A percentile compares a stretch with the other conserved stretches of the same genome.
Evolutionary conservation across 1,140 invertebrate genomes (phyloP).

Genomic region (Varroa destructor): DNA sequence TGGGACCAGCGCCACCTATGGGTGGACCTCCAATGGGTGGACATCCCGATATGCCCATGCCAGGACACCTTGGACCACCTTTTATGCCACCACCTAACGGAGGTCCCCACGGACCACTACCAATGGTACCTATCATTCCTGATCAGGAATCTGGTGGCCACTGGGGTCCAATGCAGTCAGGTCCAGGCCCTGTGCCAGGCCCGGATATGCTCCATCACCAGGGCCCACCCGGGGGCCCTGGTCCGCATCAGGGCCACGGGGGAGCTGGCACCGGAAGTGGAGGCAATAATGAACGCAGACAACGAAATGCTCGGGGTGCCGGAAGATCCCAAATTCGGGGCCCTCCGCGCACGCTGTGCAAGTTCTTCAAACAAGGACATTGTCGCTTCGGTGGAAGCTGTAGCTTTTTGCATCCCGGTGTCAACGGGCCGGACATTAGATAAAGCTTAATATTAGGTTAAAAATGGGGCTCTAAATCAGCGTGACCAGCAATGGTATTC

Average conservation of each 20-base stretch:
- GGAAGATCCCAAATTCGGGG: background rate
- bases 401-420: slow-evolving; percentile 57
- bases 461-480: no score
- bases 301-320: slow-evolving; percentile 8
- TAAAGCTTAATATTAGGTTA: background rate
- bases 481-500: no score
- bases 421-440: slow-evolving; percentile 33
- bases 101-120: slow-evolving; percentile 3
- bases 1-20: slow-evolving; percentile 11
- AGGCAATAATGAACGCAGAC: background rate
- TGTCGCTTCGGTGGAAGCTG: slow-evolving; percentile 62
- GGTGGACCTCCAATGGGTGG: background rate
- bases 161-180: slow-evolving; percentile 11
- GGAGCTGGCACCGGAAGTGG: background rate
- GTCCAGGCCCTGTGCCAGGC: background rate
- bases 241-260: no score
- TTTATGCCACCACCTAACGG: slow-evolving; percentile 7
- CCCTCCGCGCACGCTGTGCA: slow-evolving; percentile 44
- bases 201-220: slow-evolving; percentile 1
- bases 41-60: no score
- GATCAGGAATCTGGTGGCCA: slow-evolving; percentile 15
- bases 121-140: slow-evolving; percentile 1
- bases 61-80: background rate
- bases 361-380: slow-evolving; percentile 59
- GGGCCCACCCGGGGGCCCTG: background rate